Evolutionary conservation across 2,888 invertebrate species (phyloP), one percentile per base, ranked within the genome.

Genomic region (Xylocampa areola): DNA sequence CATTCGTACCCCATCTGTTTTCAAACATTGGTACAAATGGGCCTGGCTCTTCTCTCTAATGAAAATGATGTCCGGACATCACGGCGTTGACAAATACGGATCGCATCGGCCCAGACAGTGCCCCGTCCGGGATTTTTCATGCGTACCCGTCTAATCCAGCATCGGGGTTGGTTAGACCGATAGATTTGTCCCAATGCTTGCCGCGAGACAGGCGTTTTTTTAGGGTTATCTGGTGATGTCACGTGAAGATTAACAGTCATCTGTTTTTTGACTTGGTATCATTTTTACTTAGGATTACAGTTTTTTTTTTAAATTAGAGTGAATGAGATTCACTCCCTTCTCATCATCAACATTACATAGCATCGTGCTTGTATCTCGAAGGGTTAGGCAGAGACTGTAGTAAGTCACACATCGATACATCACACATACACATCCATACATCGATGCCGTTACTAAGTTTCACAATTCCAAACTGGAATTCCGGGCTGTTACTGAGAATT

Each of bases 21-120:
- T 63, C 59, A 66, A 76, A 84, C 87, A 90, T 89, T 87, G 87
- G 85, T 87, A 90, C 84, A 89, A 89, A 90, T 90, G 86, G 79
- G 64, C 67, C 66, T 70, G 69, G 72, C 84, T 84, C 82, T 70
- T 68, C 64, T 64, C 62, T 71, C 79, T 89, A 90, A 90, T 89
- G 89, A 90, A 84, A 89, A 81, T 82, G 87, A 89, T 89, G 89
- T 81, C 81, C 76, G 77, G 59, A 68, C 78, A 81, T 82, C 85
- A 69, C 57, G 17, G 59, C 62, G 63, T 66, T 77, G 90, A 90
- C 89, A 83, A 82, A 77, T 81, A 88, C 81, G 81, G 82, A 88
- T 88, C 66, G 85, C 66, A 65, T 54, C 61, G 71, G 60, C 57
- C 70, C 54, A 59, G 44, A 49, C 66, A 47, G 52, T 43, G 51